Base-by-base conservation (phyloP, 2,797 vertebrate genomes). In the Numenius phaeopus region DNA sequence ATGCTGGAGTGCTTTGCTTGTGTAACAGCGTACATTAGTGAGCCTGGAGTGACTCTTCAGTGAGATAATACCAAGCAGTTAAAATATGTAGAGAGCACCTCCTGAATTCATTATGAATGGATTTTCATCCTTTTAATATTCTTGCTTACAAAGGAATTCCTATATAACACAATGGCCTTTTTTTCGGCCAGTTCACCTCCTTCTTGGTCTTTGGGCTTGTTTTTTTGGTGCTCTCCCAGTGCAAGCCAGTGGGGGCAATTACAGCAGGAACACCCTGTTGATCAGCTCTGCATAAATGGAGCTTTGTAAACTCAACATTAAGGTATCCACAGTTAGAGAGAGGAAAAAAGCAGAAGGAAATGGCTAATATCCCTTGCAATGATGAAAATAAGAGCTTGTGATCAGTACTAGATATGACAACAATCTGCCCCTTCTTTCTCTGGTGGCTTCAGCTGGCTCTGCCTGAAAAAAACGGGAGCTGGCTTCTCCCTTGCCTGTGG, bases 71-170 rank as follows among this genome's bases (percentile, higher is more conserved):
- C 65, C 22, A 67, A 59, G 65, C 54, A 82, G 85, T 27, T 84
- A 90, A 95, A 94, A 85, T 40, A 91, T 16, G 37, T 62, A 70
- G 34, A 84, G 67, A 46, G 50, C 16, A 11, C 46, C 50, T 93
- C 39, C 65, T 70, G 80, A 90, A 94, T 91, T 97, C 27, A 90
- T 90, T 82, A 84, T 34, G 27, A 81, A 95, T 94, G 0, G 16
- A 91, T 95, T 88, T 94, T 79, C 52, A 73, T 70, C 44, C 80
- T 84, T 87, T 94, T 79, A 69, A 87, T 94, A 84, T 62, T 95
- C 90, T 86, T 94, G 69, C 59, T 95, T 82, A 55, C 87, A 91
- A 93, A 88, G 66, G 72, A 86, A 69, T 40, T 93, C 46, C 61
- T 58, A 12, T 50, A 8, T 71, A 80, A 87, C 73, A 90, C 16